Conservation (phyloP, 2,888 invertebrate species). For the Nipponacmea schrenckii region DNA sequence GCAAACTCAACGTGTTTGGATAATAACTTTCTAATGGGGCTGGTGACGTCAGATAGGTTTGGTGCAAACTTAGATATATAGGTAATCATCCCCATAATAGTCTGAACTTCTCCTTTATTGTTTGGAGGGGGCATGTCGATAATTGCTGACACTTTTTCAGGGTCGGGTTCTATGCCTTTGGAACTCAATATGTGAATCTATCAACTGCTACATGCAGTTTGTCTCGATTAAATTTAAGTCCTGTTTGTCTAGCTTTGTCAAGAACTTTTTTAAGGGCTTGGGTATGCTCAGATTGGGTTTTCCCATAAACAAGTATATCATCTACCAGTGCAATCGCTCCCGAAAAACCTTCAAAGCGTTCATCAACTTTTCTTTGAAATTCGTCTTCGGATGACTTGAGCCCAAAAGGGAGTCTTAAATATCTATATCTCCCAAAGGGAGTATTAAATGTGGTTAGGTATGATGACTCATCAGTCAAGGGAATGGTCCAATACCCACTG, state of each 20-base stretch:
- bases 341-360: too few species aligned
- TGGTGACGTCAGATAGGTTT: slow-evolving; percentile 17
- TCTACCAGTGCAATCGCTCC: too few species aligned
- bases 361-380: too few species aligned
- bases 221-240: slow-evolving; percentile 10
- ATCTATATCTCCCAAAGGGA: slow-evolving; percentile 21
- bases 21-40: slow-evolving; percentile 11
- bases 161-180: slow-evolving; percentile 26
- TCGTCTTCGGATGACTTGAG: slow-evolving; percentile 25
- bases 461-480: slow-evolving; percentile 17
- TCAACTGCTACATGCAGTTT: slow-evolving; percentile 27
- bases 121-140: neutral
- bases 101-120: slow-evolving; percentile 22
- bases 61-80: slow-evolving; percentile 29
- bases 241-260: slow-evolving; percentile 10
- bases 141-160: slow-evolving; percentile 27
- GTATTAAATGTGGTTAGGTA: slow-evolving; percentile 24
- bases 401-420: slow-evolving; percentile 30
- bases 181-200: slow-evolving; percentile 17
- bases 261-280: slow-evolving; percentile 27
- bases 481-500: too few species aligned
- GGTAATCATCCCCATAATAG: slow-evolving; percentile 25
- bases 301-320: too few species aligned
- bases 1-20: neutral
- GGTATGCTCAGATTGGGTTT: slow-evolving; percentile 35